Conservation (phyloP, 2,888 invertebrate species). For the Hetaerina titia region DNA sequence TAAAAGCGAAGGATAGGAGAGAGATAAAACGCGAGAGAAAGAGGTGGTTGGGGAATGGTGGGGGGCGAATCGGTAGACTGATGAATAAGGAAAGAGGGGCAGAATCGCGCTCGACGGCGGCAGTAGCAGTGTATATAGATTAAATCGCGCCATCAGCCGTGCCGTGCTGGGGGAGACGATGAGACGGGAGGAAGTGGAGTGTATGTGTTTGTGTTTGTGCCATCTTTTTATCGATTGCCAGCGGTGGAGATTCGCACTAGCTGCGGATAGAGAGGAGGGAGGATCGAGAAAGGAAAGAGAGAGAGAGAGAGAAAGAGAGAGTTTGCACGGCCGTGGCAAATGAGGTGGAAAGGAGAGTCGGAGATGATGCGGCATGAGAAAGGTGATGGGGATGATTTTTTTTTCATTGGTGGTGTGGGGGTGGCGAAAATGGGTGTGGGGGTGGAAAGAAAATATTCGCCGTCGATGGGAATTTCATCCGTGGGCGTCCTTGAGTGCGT, state of each 20-base stretch:
- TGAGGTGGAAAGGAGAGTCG: background rate
- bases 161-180: no score
- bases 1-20: background rate
- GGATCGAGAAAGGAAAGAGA: background rate
- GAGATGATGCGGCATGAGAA: background rate
- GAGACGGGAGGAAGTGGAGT: background rate
- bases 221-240: background rate
- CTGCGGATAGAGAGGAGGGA: background rate
- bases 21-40: background rate
- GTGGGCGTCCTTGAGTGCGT: no score
- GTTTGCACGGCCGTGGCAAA: background rate
- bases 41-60: background rate
- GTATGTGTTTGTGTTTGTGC: background rate
- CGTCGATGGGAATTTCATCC: no score
- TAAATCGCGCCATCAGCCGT: background rate
- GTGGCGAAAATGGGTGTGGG: background rate
- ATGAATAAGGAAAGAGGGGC: constrained; percentile 8
- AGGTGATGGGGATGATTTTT: background rate
- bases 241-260: background rate
- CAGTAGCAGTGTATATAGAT: background rate
- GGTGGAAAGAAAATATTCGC: no score
- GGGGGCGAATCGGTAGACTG: background rate
- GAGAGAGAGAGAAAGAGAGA: background rate
- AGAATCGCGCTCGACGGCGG: background rate
- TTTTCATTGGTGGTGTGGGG: background rate